Conservation (phyloP, 2,113 vertebrate genomes). For the Cynoglossus semilaevis region DNA sequence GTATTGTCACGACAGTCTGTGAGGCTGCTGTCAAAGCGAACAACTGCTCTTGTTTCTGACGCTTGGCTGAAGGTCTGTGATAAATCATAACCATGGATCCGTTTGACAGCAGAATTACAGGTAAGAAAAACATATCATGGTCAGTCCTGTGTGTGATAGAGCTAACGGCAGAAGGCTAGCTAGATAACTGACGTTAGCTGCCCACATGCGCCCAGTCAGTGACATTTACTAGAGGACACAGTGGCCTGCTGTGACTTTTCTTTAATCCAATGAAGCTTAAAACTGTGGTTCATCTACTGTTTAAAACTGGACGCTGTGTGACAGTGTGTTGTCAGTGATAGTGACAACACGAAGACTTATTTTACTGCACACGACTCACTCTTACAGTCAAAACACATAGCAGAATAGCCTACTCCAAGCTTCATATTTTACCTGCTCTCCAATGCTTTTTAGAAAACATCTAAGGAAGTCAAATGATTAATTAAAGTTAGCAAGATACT, state of each 20-base stretch:
- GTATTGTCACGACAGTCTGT: too few relatives aligned
- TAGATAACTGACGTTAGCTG: conserved; percentile 44
- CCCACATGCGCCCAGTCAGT: conserved; percentile 29
- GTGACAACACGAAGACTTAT: too few relatives aligned
- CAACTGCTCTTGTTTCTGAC: neutral
- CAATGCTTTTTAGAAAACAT: too few relatives aligned
- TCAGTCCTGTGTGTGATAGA: too few relatives aligned
- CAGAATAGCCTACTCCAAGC: neutral
- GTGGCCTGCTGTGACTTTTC: neutral
- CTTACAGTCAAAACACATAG: neutral
- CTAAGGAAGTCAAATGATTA: too few relatives aligned
- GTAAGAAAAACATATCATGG: conserved; percentile 40
- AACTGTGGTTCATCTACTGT: neutral
- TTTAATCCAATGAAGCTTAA: too few relatives aligned
- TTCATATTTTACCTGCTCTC: too few relatives aligned
- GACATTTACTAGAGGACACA: conserved; percentile 60
- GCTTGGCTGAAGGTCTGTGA: neutral
- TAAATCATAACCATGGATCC: conserved; percentile 54
- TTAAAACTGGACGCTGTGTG: neutral
- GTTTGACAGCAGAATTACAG: conserved; percentile 64
- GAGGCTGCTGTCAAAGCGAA: neutral
- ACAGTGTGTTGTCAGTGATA: conserved; percentile 5
- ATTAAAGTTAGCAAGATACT: too few relatives aligned
- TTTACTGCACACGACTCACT: neutral
- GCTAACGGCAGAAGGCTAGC: conserved; percentile 59